Evolutionary conservation across 2,888 invertebrate species (phyloP), one percentile per base, ranked within the genome.

Genomic region (Ectemnius continuus): DNA sequence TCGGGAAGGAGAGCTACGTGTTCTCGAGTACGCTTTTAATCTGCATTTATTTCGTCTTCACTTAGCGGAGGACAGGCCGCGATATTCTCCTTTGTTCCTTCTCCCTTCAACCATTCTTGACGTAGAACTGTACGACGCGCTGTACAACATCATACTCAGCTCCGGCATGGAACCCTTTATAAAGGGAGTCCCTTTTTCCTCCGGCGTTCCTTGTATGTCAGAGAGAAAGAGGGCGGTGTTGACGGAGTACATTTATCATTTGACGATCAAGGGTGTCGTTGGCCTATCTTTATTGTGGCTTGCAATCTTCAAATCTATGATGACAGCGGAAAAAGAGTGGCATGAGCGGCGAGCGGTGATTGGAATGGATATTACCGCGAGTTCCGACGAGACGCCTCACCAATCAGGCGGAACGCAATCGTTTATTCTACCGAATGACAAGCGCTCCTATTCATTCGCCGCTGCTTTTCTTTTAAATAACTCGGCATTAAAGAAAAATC

Each of bases 351-450:
- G 36, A 36, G 71, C 81, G 76, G 78, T 81, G 74, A 72, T 72
- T 73, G 84, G 80, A 82, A 86, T 85, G 75, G 80, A 87, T 86
- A 84, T 85, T 81, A 84, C 86, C 84, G 83, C 85, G 84, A 83
- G 82, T 76, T 75, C 61, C 79, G 73, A 74, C 84, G 78, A 84
- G 85, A 87, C 87, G 86, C 82, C 85, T 85, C 84, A 80, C 82
- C 86, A 82, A 87, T 87, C 86, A 86, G 82, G 85, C 84, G 83
- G 80, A 83, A 87, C 84, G 84, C 78, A 82, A 84, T 88, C 86
- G 85, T 88, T 88, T 88, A 87, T 88, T 88, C 85, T 82, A 6
- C 78, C 78, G 76, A 86, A 84, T 81, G 87, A 84, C 84, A 81
- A 65, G 81, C 77, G 78, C 76, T 77, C 67, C 84, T 84, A 82